phyloP scores from a whole-genome alignment of 2,888 invertebrate genomes.

The Drosophila yooni region DNA sequence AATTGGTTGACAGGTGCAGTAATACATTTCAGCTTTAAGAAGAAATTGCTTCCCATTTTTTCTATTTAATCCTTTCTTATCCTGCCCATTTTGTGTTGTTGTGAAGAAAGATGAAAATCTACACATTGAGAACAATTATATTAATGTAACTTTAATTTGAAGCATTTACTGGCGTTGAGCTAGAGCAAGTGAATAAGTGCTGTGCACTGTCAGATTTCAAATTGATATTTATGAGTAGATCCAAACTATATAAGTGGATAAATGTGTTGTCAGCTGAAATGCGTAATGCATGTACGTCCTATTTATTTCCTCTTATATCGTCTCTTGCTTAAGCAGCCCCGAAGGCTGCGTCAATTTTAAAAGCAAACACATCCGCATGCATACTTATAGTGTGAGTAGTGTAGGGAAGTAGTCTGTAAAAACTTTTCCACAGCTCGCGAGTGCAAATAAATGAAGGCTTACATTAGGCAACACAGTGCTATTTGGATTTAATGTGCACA shows the following conservation, averaged over 20 bases:
- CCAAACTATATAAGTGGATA: constrained; percentile 19
- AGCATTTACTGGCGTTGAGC: neutral
- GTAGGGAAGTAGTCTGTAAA: neutral
- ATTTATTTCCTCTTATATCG: neutral
- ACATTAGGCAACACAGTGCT: neutral
- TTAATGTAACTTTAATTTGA: constrained; percentile 2
- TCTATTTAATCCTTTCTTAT: neutral
- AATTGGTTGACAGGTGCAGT: neutral
- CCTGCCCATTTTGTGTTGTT: neutral
- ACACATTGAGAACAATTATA: neutral
- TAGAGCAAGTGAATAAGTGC: neutral
- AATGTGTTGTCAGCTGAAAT: constrained; percentile 12
- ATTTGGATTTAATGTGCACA: constrained; percentile 12
- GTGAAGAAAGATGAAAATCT: neutral
- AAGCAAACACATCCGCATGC: neutral
- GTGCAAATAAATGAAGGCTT: constrained; percentile 4
- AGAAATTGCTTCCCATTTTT: neutral
- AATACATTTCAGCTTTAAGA: neutral
- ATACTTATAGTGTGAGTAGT: neutral
- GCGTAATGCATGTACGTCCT: constrained; percentile 4
- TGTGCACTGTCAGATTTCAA: constrained; percentile 2
- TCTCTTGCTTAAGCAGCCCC: neutral
- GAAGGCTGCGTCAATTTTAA: neutral
- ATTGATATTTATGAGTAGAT: constrained; percentile 1
- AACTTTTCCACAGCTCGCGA: neutral